Conservation (phyloP, 2,888 invertebrate genomes). For the Macropis europaea region DNA sequence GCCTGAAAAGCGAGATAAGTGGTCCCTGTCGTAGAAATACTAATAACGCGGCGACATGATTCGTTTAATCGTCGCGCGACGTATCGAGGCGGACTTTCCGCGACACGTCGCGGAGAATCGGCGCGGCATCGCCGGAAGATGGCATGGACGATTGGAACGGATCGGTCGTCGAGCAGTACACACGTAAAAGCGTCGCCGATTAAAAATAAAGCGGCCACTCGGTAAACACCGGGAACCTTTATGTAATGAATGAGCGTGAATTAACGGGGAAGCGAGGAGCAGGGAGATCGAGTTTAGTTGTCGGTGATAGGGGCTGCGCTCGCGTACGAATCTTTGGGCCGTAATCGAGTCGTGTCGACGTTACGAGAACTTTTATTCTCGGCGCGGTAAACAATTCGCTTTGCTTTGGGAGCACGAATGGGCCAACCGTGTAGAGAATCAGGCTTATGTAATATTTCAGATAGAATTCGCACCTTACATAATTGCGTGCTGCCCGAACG, state of each 20-base stretch:
- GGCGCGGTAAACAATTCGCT: constrained; percentile 48
- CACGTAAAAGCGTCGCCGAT: constrained; percentile 50
- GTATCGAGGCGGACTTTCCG: background rate
- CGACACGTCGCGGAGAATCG: background rate
- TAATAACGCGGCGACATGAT: constrained; percentile 25
- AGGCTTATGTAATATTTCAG: constrained; percentile 41
- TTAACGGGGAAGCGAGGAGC: constrained; percentile 44
- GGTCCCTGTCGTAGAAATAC: constrained; percentile 17
- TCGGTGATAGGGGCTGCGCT: constrained; percentile 8
- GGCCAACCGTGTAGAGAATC: constrained; percentile 18
- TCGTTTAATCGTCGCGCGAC: constrained; percentile 17
- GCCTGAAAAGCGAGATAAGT: background rate
- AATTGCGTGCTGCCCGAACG: constrained; percentile 21
- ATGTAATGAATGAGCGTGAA: constrained; percentile 77
- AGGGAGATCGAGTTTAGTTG: constrained; percentile 15
- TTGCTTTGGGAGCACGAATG: constrained; percentile 39
- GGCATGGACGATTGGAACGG: constrained; percentile 12
- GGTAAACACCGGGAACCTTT: constrained; percentile 72
- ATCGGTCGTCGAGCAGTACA: constrained; percentile 44
- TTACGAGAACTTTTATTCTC: constrained; percentile 39
- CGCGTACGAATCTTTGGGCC: background rate
- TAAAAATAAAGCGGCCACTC: constrained; percentile 56
- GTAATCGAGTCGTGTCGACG: constrained; percentile 26
- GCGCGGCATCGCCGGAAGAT: background rate
- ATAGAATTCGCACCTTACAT: constrained; percentile 40